Evolutionary conservation across 37 sponge, comb jelly and placozoan species (phyloP).

Genomic region (Trichoplax adhaerens): DNA sequence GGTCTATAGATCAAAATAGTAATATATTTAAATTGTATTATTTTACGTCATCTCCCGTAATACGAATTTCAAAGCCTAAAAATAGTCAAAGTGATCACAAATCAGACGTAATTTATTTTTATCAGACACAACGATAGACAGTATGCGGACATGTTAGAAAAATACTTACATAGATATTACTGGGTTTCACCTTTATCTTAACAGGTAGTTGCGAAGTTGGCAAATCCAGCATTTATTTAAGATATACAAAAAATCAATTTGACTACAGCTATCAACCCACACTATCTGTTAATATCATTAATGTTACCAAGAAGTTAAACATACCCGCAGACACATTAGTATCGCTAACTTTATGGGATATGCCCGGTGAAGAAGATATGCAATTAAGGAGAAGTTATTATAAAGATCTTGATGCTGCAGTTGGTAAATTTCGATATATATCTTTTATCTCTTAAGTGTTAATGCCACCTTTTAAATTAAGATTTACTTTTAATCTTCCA

Average conservation of each 20-base stretch:
- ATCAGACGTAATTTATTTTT: too few relatives aligned
- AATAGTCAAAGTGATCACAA: too few relatives aligned
- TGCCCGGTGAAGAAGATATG: conserved; percentile 7
- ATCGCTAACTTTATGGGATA: conserved; percentile 3
- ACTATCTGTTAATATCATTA: conserved; percentile 6
- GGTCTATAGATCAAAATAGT: too few relatives aligned
- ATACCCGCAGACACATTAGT: conserved; percentile 1
- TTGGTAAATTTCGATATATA: neutral
- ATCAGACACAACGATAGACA: too few relatives aligned
- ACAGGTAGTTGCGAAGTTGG: conserved; percentile 5
- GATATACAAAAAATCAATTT: conserved; percentile 7
- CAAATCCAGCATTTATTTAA: conserved; percentile 7
- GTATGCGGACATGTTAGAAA: too few relatives aligned
- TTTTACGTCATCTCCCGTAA: too few relatives aligned
- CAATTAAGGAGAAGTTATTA: conserved; percentile 5
- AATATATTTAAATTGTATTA: too few relatives aligned
- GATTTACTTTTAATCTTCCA: too few relatives aligned
- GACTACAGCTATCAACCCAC: conserved; percentile 14
- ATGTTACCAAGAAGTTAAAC: conserved; percentile 1
- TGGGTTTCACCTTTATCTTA: too few relatives aligned
- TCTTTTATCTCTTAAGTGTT: neutral
- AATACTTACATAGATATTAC: too few relatives aligned
- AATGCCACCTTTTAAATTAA: neutral
- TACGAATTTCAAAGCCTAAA: too few relatives aligned
- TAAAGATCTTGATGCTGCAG: conserved; percentile 9